Evolutionary conservation across 2,888 invertebrate species (phyloP).

Genomic region (Horisme vitalbata): DNA sequence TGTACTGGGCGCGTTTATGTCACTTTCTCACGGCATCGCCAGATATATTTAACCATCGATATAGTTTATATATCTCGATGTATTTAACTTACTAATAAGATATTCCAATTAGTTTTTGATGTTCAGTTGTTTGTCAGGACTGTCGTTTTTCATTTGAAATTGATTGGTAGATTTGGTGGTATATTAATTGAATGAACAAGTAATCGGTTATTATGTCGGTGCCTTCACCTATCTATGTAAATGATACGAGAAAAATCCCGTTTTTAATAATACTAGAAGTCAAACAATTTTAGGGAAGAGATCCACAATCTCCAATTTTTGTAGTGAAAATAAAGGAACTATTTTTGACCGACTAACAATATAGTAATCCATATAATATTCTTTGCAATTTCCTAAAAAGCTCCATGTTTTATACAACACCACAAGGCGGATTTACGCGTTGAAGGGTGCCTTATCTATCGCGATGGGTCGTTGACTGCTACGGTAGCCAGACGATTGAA

Average conservation of each 20-base stretch:
- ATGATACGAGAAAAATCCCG: neutral
- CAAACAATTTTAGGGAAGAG: too few species aligned
- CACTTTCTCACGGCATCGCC: constrained; percentile 39
- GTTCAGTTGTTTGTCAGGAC: constrained; percentile 13
- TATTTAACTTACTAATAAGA: constrained; percentile 29
- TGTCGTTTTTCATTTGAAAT: constrained; percentile 3
- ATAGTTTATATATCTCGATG: too few species aligned
- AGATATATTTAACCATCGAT: too few species aligned
- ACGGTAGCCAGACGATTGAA: constrained; percentile 39
- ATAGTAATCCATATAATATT: neutral
- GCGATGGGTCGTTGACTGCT: constrained; percentile 50
- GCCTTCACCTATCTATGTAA: too few species aligned
- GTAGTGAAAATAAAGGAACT: too few species aligned
- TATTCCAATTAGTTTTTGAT: constrained; percentile 28
- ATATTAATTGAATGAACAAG: too few species aligned
- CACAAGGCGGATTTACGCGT: constrained; percentile 40
- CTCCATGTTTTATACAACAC: constrained; percentile 15
- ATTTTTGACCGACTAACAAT: neutral
- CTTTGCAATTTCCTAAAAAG: constrained; percentile 7
- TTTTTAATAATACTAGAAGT: too few species aligned
- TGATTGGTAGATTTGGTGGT: neutral
- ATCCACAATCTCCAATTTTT: too few species aligned
- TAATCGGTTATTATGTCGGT: too few species aligned
- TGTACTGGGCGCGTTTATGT: constrained; percentile 16
- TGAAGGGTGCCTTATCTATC: constrained; percentile 51